Evolutionary conservation across 2,113 vertebrate species (phyloP), one percentile per base, ranked within the genome.

Genomic region (Leucopternis melanops): DNA sequence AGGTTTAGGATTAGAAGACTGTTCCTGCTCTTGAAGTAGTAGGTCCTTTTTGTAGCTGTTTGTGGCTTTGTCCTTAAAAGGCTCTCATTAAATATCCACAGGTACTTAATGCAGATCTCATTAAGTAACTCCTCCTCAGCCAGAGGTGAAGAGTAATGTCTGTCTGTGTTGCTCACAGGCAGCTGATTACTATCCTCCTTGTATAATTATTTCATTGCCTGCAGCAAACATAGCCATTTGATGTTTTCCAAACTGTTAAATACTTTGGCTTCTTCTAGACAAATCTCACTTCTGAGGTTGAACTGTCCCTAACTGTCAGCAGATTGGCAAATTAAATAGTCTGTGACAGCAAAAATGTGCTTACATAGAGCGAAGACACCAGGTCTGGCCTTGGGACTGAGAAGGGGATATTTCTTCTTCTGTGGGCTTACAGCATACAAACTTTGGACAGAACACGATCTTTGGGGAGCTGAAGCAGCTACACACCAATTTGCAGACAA

Each of bases 1-100:
- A 58, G 25, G 61, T n/a, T 80, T 18, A 9, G 61, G 49, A 45
- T 75, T 77, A 34, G n/a, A 70, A 77, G 54, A 12, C 9, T 59
- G 6, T 36, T 81, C 11, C 21, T 77, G 55, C 49, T 81, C 8
- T 79, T 86, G 50, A 71, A 85, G 44, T 25, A 81, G 45, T 26
- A 63, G 25, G 31, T 92, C 44, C 23, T 62, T 84, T 77, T 50
- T 54, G 42, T 73, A 80, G 74, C 79, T 79, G 45, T 74, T 63
- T 45, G 49, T 96, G 90, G 69, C 57, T 94, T 91, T 94, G 88
- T 86, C 94, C 85, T 92, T 85, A 72, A 82, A 93, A 93, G 70
- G 70, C 34, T 85, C 8, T 72, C 10, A 65, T 91, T 75, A 82
- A 92, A 78, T 75, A 87, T 72, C 90, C 25, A 59, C 55, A 65